Evolutionary conservation across 2,797 vertebrate species (phyloP).

Genomic region (Propithecus deckenii): DNA sequence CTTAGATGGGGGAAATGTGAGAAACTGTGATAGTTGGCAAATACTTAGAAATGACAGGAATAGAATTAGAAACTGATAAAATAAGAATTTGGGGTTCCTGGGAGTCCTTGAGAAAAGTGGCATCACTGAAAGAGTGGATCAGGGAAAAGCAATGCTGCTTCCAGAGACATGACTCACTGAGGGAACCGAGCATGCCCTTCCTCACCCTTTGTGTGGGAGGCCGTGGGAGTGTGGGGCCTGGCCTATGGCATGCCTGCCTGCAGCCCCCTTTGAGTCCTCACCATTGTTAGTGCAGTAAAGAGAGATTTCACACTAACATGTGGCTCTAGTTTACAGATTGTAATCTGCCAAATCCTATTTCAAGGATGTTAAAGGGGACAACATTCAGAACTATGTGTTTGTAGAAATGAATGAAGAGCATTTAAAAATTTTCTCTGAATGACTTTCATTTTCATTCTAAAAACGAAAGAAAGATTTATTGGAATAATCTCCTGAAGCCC

Average conservation of each 20-base stretch:
- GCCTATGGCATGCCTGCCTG: not conserved
- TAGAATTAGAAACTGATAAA: conserved; percentile 44
- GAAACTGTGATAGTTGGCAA: conserved; percentile 22
- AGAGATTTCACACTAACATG: not conserved
- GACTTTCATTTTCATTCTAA: not conserved
- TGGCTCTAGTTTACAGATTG: conserved; percentile 27
- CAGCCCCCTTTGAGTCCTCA: not conserved
- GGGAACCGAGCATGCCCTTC: not conserved
- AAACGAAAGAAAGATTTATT: conserved; percentile 3
- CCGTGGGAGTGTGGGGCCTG: not conserved
- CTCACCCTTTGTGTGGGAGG: not conserved
- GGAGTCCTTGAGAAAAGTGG: conserved; percentile 14
- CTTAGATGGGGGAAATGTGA: not conserved
- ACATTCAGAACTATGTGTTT: conserved; percentile 3
- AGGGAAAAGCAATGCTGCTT: conserved; percentile 34
- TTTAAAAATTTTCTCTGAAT: not conserved
- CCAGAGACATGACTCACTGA: conserved; percentile 2
- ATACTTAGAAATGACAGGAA: not conserved
- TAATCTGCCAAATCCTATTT: conserved; percentile 39
- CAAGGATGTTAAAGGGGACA: not conserved
- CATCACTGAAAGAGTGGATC: not conserved
- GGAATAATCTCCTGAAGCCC: not conserved
- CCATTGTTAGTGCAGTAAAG: not conserved
- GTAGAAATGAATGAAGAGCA: conserved; percentile 33
- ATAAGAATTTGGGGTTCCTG: not conserved